Base-by-base conservation (phyloP, 2,113 vertebrate species). In the Syrmaticus mikado region DNA sequence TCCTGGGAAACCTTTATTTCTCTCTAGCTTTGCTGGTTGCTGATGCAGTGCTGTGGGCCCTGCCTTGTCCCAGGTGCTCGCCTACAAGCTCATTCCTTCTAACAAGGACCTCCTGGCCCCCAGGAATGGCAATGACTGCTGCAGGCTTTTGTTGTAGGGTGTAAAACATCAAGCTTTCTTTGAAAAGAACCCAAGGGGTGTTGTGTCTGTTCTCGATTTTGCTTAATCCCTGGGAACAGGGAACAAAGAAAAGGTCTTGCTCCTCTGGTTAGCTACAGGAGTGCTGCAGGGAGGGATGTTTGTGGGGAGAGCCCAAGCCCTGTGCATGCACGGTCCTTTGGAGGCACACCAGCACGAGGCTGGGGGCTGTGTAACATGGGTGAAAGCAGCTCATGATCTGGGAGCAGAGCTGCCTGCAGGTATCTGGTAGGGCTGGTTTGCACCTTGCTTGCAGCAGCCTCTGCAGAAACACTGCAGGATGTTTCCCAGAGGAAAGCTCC, bases 371-470 rank as follows among this genome's bases (percentile, higher is more conserved):
- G 64, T 57, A 50, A 34, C 11, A 5, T 46, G 70, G 74, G 83
- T 19, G 57, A 76, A 36, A 72, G 16, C 77, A 53, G 65, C 6
- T 72, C 53, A 72, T 1, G 74, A 30, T 6, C 68, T 15, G 41
- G 73, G 46, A 66, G 50, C 52, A 7, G 93, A 83, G 86, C 78
- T 80, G 78, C 78, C 72, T 66, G 78, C 30, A 80, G 68, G 62
- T 67, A 21, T 48, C 78, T 83, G 93, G 78, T 62, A 46, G 77
- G 25, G 13, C 76, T 43, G 84, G 6, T n/a, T 87, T 6, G 3
- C 89, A 81, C 80, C 89, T 85, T 87, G 61, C 67, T 90, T 55
- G 57, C 62, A 60, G 7, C 50, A 53, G n/a, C 43, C 64, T 43
- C 75, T 77, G 60, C 73, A 77, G 83, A 45, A 72, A 19, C 4